Percentiles rank a stretch among this genome's conserved stretches.
phyloP scores from a whole-genome alignment of 2,888 invertebrate species.

The Melipona bicolor region DNA sequence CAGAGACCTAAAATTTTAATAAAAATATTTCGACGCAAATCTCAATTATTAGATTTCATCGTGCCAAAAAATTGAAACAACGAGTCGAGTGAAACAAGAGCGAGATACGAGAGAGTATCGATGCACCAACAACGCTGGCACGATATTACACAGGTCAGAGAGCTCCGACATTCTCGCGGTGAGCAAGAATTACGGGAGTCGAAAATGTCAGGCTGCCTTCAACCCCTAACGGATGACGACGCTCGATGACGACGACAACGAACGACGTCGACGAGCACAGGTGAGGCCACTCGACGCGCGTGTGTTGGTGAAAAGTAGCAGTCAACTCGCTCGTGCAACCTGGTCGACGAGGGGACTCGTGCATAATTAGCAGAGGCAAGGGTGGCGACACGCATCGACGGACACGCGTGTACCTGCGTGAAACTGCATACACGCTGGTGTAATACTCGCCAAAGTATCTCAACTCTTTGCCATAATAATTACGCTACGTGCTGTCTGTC shows the following conservation, averaged over 20 bases:
- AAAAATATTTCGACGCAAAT: too few relatives aligned
- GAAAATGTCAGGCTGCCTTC: conserved; percentile 26
- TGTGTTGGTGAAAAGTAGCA: conserved; percentile 54
- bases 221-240: conserved; percentile 5
- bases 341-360: conserved; percentile 44
- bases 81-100: too few relatives aligned
- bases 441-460: too few relatives aligned
- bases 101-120: not conserved
- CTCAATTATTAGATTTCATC: too few relatives aligned
- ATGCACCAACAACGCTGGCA: not conserved
- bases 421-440: not conserved
- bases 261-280: conserved; percentile 19
- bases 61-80: too few relatives aligned
- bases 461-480: too few relatives aligned
- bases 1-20: too few relatives aligned
- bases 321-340: conserved; percentile 10
- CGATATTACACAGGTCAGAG: conserved; percentile 23
- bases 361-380: conserved; percentile 50
- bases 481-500: too few relatives aligned
- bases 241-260: conserved; percentile 37
- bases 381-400: conserved; percentile 34
- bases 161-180: not conserved
- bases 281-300: conserved; percentile 31
- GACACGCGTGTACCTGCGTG: conserved; percentile 15
- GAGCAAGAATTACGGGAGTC: conserved; percentile 23